Conservation (phyloP, 2,797 vertebrate genomes). For the Euphonia xanthogaster region DNA sequence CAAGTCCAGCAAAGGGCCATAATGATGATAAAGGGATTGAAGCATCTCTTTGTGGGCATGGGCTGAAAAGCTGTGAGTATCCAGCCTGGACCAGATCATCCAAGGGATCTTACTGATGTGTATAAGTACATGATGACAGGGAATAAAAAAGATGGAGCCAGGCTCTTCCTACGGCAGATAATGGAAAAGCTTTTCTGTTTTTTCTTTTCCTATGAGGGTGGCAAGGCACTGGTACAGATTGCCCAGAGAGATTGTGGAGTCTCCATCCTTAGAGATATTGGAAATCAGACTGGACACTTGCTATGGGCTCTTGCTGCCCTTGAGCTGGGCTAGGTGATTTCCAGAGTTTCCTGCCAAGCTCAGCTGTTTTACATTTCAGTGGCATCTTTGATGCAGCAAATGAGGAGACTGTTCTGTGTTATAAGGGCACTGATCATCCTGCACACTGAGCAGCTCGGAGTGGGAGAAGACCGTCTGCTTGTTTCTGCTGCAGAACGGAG, state of each 20-base stretch:
- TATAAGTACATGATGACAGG: neutral
- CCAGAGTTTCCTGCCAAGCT: neutral
- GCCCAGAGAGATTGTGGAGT: neutral
- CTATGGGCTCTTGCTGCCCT: neutral
- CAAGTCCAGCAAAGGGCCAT: neutral
- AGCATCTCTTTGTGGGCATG: neutral
- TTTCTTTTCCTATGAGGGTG: neutral
- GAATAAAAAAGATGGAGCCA: neutral
- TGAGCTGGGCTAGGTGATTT: neutral
- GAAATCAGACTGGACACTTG: neutral
- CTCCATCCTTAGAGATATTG: neutral
- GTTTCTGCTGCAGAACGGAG: neutral
- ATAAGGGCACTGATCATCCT: neutral
- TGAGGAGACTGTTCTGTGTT: neutral
- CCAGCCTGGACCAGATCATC: neutral
- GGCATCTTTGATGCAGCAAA: neutral
- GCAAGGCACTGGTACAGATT: neutral
- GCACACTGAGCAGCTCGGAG: neutral
- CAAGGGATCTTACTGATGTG: neutral
- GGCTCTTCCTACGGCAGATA: neutral
- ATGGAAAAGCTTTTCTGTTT: neutral
- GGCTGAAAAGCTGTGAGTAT: neutral
- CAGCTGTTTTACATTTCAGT: neutral
- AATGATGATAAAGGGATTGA: neutral
- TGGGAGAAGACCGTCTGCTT: neutral